A percentile compares a stretch with the other conserved stretches of the same genome.
Evolutionary conservation across 2,113 vertebrate genomes (phyloP).

Genomic region (Pangasianodon gigas): DNA sequence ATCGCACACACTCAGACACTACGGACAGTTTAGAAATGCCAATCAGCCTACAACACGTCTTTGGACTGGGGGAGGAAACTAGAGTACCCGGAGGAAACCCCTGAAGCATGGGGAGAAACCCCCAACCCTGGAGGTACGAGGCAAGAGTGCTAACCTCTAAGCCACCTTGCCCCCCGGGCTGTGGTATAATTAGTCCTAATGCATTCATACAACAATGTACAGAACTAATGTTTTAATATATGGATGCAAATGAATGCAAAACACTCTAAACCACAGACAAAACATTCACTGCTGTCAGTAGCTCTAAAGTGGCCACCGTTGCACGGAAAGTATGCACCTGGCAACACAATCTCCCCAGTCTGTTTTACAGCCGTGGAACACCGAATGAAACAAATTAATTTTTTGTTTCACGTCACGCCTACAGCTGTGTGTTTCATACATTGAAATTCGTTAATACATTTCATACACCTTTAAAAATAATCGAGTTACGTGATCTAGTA

Average conservation of each 20-base stretch:
- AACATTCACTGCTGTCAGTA: neutral
- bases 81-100: too few relatives aligned
- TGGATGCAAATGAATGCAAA: neutral
- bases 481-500: fast-evolving
- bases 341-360: constrained; percentile 11
- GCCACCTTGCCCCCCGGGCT: neutral
- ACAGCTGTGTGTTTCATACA: neutral
- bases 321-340: neutral
- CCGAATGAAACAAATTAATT: constrained; percentile 11
- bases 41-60: too few relatives aligned
- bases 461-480: neutral
- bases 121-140: too few relatives aligned
- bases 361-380: neutral
- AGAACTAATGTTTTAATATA: neutral
- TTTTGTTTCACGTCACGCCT: constrained; percentile 44
- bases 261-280: neutral
- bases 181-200: neutral
- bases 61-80: too few relatives aligned
- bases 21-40: too few relatives aligned
- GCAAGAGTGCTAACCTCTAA: too few relatives aligned
- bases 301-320: neutral
- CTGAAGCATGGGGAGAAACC: too few relatives aligned
- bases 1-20: too few relatives aligned
- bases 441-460: neutral
- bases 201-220: neutral